Conservation (phyloP, 1,140 invertebrate species). For the Penaeus indicus region DNA sequence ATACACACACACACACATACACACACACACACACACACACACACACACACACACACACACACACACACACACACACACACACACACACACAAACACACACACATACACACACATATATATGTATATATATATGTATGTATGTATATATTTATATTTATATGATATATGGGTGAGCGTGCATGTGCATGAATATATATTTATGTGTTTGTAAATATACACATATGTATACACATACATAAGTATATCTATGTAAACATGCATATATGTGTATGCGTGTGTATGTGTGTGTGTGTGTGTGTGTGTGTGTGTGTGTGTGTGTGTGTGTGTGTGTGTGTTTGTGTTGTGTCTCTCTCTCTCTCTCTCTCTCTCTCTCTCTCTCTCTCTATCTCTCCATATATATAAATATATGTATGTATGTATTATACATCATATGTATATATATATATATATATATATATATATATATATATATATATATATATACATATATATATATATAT, state of each 20-base stretch:
- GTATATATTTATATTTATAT: background rate
- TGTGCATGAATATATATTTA: background rate
- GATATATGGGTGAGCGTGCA: background rate
- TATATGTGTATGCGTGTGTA: conserved; percentile 1
- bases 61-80: background rate
- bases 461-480: background rate
- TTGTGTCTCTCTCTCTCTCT: too few species aligned
- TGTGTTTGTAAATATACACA: background rate
- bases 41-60: background rate
- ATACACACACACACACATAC: background rate
- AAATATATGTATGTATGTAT: too few species aligned
- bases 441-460: background rate
- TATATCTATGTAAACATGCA: conserved; percentile 12
- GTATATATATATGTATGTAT: background rate
- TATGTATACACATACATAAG: background rate
- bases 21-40: background rate
- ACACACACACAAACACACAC: background rate
- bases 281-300: background rate
- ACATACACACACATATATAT: background rate
- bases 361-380: too few species aligned
- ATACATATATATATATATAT: background rate
- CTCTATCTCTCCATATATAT: too few species aligned
- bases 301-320: background rate
- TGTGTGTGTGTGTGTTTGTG: background rate
- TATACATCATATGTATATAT: background rate